Evolutionary conservation across 2,113 vertebrate genomes (phyloP).

Genomic region (Elachura formosa): DNA sequence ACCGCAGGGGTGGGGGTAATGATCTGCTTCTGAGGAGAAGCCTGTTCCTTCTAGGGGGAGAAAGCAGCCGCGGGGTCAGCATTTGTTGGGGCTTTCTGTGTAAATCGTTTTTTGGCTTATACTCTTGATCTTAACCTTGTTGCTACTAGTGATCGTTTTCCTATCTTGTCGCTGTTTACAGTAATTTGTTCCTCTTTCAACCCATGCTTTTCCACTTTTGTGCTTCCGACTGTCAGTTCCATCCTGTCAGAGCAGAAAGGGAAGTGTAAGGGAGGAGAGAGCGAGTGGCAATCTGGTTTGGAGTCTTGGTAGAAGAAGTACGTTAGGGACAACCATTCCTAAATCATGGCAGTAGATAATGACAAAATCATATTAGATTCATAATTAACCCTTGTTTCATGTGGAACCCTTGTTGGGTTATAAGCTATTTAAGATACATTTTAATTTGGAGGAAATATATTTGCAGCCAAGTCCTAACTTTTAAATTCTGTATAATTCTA

Average conservation of each 20-base stretch:
- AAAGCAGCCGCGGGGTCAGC: neutral
- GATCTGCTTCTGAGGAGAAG: neutral
- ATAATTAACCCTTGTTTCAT: neutral
- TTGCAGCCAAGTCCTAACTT: neutral
- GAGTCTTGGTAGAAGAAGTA: neutral
- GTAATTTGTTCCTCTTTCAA: neutral
- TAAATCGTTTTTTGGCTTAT: neutral
- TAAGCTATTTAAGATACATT: neutral
- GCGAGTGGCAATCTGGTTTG: fast-evolving
- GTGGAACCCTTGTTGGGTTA: too few relatives aligned
- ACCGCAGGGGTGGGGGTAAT: neutral
- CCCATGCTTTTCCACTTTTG: neutral
- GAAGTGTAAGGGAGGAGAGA: fast-evolving
- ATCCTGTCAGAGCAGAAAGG: fast-evolving
- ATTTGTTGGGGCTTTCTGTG: fast-evolving
- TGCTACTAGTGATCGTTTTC: neutral
- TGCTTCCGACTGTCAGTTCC: neutral
- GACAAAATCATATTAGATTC: fast-evolving
- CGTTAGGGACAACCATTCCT: neutral
- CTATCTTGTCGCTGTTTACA: neutral
- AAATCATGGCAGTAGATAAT: neutral
- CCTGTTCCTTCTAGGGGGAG: fast-evolving
- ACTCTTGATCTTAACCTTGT: neutral
- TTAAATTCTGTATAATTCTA: neutral
- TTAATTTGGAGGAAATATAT: neutral